Evolutionary conservation across 64 coral and sea anemone species (phyloP).

Genomic region (Acropora yongei): DNA sequence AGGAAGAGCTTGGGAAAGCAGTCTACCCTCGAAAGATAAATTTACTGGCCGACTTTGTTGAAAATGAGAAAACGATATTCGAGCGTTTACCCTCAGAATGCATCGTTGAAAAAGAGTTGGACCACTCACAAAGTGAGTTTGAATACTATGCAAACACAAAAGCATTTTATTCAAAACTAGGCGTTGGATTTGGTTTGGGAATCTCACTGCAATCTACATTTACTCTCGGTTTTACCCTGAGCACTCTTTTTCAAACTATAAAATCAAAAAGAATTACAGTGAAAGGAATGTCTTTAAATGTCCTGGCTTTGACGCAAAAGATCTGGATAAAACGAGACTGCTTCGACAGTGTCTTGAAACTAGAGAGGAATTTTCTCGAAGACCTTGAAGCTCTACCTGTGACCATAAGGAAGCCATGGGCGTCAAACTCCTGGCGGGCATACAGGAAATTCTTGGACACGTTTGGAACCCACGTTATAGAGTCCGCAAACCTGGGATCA

Average conservation of each 20-base stretch:
- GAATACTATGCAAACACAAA: slow-evolving; percentile 24
- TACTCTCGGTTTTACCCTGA: slow-evolving; percentile 19
- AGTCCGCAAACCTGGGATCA: slow-evolving; percentile 15
- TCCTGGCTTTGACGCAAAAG: not conserved
- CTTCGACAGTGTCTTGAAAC: not conserved
- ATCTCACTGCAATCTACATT: slow-evolving; percentile 3
- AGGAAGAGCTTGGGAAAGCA: not conserved
- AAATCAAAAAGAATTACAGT: slow-evolving; percentile 17
- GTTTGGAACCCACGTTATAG: slow-evolving; percentile 70
- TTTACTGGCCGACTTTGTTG: not conserved
- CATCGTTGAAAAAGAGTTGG: not conserved
- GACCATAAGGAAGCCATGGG: slow-evolving; percentile 42
- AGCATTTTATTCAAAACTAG: slow-evolving; percentile 21
- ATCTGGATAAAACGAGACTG: slow-evolving; percentile 18
- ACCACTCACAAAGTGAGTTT: not conserved
- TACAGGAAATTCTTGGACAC: slow-evolving; percentile 52
- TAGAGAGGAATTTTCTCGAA: not conserved
- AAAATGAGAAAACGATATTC: not conserved
- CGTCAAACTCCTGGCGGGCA: slow-evolving; percentile 33
- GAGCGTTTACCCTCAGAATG: not conserved
- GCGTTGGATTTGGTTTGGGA: not conserved
- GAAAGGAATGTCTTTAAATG: slow-evolving; percentile 48
- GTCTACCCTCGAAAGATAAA: not conserved
- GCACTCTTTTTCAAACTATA: not conserved
- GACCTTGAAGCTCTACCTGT: slow-evolving; percentile 28